Base-by-base conservation (phyloP, 64 coral and sea anemone genomes). In the Pocillopora damicornis region DNA sequence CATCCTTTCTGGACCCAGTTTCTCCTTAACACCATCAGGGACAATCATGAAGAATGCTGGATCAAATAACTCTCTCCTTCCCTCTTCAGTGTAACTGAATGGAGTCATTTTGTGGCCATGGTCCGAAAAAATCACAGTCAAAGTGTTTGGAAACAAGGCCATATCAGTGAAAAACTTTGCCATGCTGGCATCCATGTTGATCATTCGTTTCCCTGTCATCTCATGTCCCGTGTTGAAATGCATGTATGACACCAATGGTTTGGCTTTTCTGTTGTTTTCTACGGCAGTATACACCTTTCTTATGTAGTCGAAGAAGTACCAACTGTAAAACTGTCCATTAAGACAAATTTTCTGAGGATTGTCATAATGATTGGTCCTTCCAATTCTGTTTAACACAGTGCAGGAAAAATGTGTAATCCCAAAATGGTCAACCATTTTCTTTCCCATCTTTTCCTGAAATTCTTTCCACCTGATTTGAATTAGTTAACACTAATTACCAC, bases 341-440 rank as follows among this genome's bases (percentile, higher is more conserved):
- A 92, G 79, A 59, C 90, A 92, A 10, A 92, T 73, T 38, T 92
- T 79, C 3, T 34, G 11, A 30, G 90, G 90, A 13, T 16, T 17
- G 34, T 92, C 86, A 69, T 80, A 79, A 35, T 87, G 84, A 61
- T 92, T 92, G 25, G 90, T 92, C 12, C 58, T 78, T 20, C 76
- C 85, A 23, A 88, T 81, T 65, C 88, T 87, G 45, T 92, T 87
- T 15, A 92, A 38, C 26, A 92, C 76, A 10, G 64, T 45, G 38
- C 90, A 92, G 26, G 90, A 79, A 37, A 92, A 92, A 62, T 88
- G 90, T 36, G 90, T 92, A 57, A 92, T 51, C 5, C 90, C 90
- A 26, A 72, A 88, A 58, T 74, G 76, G 18, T 92, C 90, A 57
- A 87, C 80, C 11, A 81, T 72, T 25, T 92, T 88, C 58, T 87